Percentiles rank a stretch among this genome's conserved stretches.
phyloP scores from a whole-genome alignment of 2,888 invertebrate genomes.

The Dryomyza anilis region DNA sequence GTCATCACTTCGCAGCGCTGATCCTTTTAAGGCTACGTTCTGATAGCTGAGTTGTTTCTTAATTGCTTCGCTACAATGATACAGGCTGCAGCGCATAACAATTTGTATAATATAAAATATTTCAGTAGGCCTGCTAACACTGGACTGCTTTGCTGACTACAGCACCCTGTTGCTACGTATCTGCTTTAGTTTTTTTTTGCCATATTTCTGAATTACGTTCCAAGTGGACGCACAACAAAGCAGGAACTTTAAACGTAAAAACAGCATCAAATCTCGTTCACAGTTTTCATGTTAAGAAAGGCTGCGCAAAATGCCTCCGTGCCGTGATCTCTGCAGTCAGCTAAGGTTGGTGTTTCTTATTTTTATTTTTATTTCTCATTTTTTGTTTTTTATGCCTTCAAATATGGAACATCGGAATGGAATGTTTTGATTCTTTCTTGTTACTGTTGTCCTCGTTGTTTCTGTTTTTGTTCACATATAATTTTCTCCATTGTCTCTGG shows the following conservation, averaged over 20 bases:
- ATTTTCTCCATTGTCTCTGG: not conserved
- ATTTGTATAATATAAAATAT: no score
- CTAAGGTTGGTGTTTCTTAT: no score
- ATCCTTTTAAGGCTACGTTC: constrained; percentile 22
- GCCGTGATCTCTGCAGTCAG: not conserved
- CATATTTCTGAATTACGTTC: constrained; percentile 15
- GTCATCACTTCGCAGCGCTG: constrained; percentile 12
- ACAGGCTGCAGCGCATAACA: constrained; percentile 3
- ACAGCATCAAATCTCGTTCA: constrained; percentile 18
- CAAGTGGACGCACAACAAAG: not conserved
- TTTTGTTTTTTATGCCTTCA: constrained; percentile 1
- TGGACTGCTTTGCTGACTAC: not conserved
- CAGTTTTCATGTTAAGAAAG: constrained; percentile 7
- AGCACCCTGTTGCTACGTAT: not conserved
- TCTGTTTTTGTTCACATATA: not conserved
- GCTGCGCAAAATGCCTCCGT: constrained; percentile 7
- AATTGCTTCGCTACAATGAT: constrained; percentile 19
- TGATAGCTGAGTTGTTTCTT: constrained; percentile 24
- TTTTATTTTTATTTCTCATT: no score
- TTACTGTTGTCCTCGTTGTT: not conserved
- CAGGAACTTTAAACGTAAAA: not conserved
- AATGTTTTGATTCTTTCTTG: constrained; percentile 2
- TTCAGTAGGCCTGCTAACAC: not conserved
- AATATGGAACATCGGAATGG: constrained; percentile 20
- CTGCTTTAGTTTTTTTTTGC: constrained; percentile 1